Percentiles rank a stretch among this genome's conserved stretches.
Evolutionary conservation across 2,888 invertebrate species (phyloP).

Genomic region (Amorpha juglandis): DNA sequence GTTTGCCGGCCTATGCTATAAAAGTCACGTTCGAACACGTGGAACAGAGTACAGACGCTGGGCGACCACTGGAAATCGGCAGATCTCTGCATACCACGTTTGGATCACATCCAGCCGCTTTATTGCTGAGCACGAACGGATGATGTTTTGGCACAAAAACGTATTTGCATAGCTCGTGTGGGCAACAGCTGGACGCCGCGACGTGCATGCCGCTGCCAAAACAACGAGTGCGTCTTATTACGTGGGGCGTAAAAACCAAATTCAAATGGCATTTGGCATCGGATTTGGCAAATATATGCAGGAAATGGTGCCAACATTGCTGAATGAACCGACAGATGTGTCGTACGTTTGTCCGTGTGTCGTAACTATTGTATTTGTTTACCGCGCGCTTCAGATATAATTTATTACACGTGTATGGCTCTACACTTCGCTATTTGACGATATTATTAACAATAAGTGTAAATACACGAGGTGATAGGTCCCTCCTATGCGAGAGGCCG

Average conservation of each 20-base stretch:
- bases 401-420: conserved; percentile 19
- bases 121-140: conserved; percentile 57
- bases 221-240: conserved; percentile 37
- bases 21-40: conserved; percentile 21
- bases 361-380: conserved; percentile 27
- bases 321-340: conserved; percentile 45
- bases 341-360: conserved; percentile 35
- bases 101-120: conserved; percentile 59
- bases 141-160: conserved; percentile 57
- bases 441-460: neutral
- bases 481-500: no score
- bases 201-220: conserved; percentile 32
- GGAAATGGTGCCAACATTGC: conserved; percentile 51
- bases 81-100: conserved; percentile 42
- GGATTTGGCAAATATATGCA: conserved; percentile 35
- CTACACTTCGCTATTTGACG: neutral
- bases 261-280: conserved; percentile 33
- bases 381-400: conserved; percentile 35
- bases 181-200: conserved; percentile 46
- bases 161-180: conserved; percentile 46
- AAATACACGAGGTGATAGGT: no score
- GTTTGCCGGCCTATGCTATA: no score
- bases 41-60: conserved; percentile 28
- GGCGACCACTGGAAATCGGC: conserved; percentile 44
- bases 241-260: conserved; percentile 41